These are phyloP conservation scores for Notechis scutatus DNA, from an alignment of 2,113 vertebrate species.

Conservation along the genomic window DNA sequence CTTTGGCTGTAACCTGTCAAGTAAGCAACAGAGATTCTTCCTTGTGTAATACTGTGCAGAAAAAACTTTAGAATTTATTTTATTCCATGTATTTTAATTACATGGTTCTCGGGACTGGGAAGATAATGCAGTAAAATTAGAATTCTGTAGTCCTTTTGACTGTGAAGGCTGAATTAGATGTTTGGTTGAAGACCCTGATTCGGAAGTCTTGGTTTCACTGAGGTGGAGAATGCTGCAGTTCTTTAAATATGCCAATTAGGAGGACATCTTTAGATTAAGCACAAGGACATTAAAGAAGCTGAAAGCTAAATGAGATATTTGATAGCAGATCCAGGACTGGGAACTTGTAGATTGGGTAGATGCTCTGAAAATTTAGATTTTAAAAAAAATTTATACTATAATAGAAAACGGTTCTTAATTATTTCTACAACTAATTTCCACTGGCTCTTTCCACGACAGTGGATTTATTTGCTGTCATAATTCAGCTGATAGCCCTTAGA, in stretches of 20 bases:
- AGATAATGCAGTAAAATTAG: rapidly evolving
- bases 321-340: background rate
- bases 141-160: background rate
- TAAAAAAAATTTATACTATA: background rate
- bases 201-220: background rate
- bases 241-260: background rate
- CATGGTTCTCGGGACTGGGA: rapidly evolving
- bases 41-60: background rate
- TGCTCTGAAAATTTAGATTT: background rate
- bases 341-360: background rate
- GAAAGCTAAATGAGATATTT: background rate
- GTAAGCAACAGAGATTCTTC: slow-evolving; percentile 56
- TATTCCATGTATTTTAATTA: background rate
- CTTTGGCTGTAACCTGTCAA: slow-evolving; percentile 94
- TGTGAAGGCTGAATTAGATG: background rate
- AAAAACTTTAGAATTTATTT: background rate
- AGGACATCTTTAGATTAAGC: background rate
- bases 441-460: background rate
- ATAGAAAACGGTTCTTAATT: background rate
- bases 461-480: too few relatives aligned
- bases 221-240: background rate
- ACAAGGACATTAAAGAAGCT: background rate
- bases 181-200: background rate
- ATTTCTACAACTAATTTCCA: background rate
- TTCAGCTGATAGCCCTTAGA: background rate